Conservation (phyloP, 2,797 vertebrate genomes). For the Crossoptilon crossoptilon region DNA sequence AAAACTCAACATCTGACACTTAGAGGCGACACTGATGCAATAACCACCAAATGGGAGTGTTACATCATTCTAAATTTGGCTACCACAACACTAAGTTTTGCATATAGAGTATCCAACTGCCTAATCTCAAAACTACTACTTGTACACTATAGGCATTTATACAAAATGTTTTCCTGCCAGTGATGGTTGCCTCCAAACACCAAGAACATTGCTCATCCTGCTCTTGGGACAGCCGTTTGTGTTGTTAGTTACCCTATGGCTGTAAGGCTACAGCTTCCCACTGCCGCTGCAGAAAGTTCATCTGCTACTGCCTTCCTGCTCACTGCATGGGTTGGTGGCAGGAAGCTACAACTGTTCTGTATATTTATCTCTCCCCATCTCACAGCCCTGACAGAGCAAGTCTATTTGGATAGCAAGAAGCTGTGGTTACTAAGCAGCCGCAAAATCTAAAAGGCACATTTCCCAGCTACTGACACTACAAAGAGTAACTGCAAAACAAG, state of each 20-base stretch:
- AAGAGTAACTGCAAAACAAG: conserved; percentile 31
- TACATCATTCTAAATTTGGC: neutral
- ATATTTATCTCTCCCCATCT: conserved; percentile 69
- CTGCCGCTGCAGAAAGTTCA: neutral
- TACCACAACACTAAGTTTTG: neutral
- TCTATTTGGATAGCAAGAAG: conserved; percentile 68
- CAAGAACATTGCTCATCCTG: neutral
- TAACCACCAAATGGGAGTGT: neutral
- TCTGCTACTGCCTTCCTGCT: conserved; percentile 50
- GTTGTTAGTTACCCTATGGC: conserved; percentile 14
- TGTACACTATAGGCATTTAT: neutral
- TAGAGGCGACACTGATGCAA: neutral
- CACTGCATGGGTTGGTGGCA: conserved; percentile 53
- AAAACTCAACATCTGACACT: neutral
- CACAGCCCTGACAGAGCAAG: conserved; percentile 21
- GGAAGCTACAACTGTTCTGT: conserved; percentile 71
- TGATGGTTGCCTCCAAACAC: neutral
- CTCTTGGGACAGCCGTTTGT: neutral
- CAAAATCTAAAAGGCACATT: conserved; percentile 58
- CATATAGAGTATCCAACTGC: neutral
- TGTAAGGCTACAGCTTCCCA: conserved; percentile 37
- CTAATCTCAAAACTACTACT: neutral
- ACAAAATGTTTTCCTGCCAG: neutral
- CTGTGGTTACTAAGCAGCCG: conserved; percentile 61
- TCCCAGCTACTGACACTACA: conserved; percentile 40